phyloP scores from a whole-genome alignment of 2,888 invertebrate genomes.

The Diachrysia chrysitis region DNA sequence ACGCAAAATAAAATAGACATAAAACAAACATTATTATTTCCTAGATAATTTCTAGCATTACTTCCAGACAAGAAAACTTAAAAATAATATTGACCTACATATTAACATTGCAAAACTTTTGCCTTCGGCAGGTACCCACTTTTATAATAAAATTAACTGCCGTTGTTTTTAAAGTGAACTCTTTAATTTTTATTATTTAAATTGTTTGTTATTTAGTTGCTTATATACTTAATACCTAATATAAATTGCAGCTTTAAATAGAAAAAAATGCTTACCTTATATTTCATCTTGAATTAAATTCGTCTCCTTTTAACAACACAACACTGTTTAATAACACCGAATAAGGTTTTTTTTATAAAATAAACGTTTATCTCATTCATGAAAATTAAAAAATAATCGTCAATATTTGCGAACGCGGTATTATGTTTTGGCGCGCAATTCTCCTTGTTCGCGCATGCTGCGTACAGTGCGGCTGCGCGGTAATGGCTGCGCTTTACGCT shows the following conservation, averaged over 20 bases:
- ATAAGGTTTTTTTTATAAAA: slow-evolving; percentile 15
- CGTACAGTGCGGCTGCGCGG: slow-evolving; percentile 75
- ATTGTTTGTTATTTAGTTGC: too few relatives aligned
- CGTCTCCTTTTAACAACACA: slow-evolving; percentile 52
- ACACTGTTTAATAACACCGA: slow-evolving; percentile 48
- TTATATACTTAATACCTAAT: not conserved
- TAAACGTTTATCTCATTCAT: slow-evolving; percentile 48
- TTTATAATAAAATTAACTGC: too few relatives aligned
- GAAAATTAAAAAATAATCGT: slow-evolving; percentile 50
- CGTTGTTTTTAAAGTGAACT: too few relatives aligned
- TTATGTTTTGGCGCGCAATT: slow-evolving; percentile 68
- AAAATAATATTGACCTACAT: too few relatives aligned
- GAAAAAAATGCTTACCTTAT: slow-evolving; percentile 75
- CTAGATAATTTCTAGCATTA: too few relatives aligned
- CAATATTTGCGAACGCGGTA: slow-evolving; percentile 41
- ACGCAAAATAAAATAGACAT: too few relatives aligned
- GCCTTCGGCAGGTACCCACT: too few relatives aligned
- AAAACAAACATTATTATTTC: too few relatives aligned
- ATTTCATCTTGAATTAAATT: slow-evolving; percentile 73
- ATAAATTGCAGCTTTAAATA: not conserved
- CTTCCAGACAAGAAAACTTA: too few relatives aligned
- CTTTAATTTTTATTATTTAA: too few relatives aligned
- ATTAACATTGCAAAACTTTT: too few relatives aligned
- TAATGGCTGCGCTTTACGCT: slow-evolving; percentile 76
- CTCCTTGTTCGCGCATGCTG: slow-evolving; percentile 79